Percentiles rank a stretch among this genome's conserved stretches.
phyloP scores from a whole-genome alignment of 2,888 invertebrate genomes.

The Calameuta pallipes region DNA sequence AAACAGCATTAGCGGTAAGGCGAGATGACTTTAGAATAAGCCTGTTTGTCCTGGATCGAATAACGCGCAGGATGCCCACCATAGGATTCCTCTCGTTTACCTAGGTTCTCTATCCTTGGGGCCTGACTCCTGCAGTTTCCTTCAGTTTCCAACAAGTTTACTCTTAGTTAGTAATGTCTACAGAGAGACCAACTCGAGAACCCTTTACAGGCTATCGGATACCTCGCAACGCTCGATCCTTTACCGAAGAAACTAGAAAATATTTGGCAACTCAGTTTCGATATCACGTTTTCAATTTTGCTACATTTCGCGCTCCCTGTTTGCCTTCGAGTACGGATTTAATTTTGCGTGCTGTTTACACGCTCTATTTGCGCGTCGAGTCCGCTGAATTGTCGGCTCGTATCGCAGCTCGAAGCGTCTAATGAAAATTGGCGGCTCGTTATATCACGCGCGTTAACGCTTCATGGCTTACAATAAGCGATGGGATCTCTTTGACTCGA shows the following conservation, averaged over 20 bases:
- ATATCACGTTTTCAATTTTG: slow-evolving; percentile 48
- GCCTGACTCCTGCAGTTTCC: too few relatives aligned
- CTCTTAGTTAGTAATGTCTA: too few relatives aligned
- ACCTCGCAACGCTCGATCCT: too few relatives aligned
- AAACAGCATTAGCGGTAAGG: slow-evolving; percentile 35
- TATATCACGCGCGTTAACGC: too few relatives aligned
- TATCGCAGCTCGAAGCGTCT: neutral
- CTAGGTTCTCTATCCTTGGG: too few relatives aligned
- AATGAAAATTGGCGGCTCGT: slow-evolving; percentile 4
- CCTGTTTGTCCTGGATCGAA: slow-evolving; percentile 18
- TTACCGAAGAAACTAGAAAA: too few relatives aligned
- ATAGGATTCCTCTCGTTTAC: too few relatives aligned
- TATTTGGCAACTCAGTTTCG: slow-evolving; percentile 5
- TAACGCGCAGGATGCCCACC: slow-evolving; percentile 3
- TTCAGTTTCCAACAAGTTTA: too few relatives aligned
- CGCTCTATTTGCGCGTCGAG: slow-evolving; percentile 32
- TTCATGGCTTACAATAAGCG: too few relatives aligned
- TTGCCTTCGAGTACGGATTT: slow-evolving; percentile 52
- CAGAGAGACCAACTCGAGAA: too few relatives aligned
- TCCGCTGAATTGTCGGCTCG: neutral
- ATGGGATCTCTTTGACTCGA: too few relatives aligned
- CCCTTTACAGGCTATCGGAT: too few relatives aligned
- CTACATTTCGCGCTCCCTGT: slow-evolving; percentile 43
- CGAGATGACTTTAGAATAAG: slow-evolving; percentile 24
- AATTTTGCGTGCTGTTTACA: slow-evolving; percentile 51